A percentile compares a stretch with the other conserved stretches of the same genome.
Conservation (phyloP, 2,797 vertebrate genomes). For the Lutjanus argentimaculatus region DNA sequence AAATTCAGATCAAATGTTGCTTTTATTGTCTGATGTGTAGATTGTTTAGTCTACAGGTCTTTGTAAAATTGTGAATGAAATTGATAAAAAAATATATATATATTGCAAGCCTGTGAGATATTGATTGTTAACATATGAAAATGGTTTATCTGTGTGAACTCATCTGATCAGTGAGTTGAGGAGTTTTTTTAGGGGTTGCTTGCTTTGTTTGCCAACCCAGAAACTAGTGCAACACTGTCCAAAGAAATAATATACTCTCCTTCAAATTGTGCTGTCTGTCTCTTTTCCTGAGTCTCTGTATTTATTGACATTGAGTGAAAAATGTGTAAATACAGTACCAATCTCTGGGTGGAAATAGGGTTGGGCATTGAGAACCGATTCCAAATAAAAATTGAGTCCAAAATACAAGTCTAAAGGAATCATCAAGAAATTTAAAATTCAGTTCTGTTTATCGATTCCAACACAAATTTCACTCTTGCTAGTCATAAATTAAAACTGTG, state of each 20-base stretch:
- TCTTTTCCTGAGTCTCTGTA: constrained; percentile 43
- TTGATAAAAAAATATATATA: constrained; percentile 21
- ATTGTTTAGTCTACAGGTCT: constrained; percentile 65
- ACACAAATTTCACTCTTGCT: no score
- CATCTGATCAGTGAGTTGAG: constrained; percentile 29
- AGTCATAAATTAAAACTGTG: no score
- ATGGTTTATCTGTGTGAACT: constrained; percentile 48
- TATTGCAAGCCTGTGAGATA: constrained; percentile 38
- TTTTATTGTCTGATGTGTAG: constrained; percentile 64
- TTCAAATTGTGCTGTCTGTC: constrained; percentile 48
- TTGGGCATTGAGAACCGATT: no score
- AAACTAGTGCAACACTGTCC: constrained; percentile 57
- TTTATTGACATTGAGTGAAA: constrained; percentile 23
- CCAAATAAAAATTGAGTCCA: no score
- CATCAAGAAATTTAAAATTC: no score
- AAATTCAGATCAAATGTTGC: constrained; percentile 47
- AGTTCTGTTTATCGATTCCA: no score
- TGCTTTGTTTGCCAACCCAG: constrained; percentile 47
- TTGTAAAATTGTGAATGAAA: constrained; percentile 60
- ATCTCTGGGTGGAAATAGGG: not conserved
- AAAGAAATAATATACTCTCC: constrained; percentile 64
- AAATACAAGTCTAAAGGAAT: no score
- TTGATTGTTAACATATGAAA: constrained; percentile 35
- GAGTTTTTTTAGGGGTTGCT: constrained; percentile 38
- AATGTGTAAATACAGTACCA: not conserved